Evolutionary conservation across 2,888 invertebrate species (phyloP), one percentile per base, ranked within the genome.

Genomic region (Epirrhoe alternata): DNA sequence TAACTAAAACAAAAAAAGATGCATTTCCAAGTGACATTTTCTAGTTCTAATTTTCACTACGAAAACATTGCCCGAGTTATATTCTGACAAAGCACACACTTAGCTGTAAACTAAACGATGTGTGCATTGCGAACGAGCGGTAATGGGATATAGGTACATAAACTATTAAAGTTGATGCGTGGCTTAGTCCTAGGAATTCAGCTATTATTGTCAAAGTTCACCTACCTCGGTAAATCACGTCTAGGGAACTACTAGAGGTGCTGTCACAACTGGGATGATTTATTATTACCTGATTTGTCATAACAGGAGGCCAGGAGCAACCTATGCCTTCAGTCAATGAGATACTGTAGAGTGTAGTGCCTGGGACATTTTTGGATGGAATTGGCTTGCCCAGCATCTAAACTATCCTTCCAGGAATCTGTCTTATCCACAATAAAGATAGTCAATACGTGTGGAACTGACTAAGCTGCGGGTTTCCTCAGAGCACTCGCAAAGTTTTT

Each of bases 161-260:
- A 14, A 52, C 30, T 38, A 42, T 42, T 42, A 42, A 49, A 35
- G 55, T 5, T 35, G 33, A 51, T n/a, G 31, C 52, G 45, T 31
- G 47, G 35, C 5, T 17, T 31, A 56, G 53, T 68, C 56, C 63
- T 57, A 64, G 53, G 63, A 67, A 64, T 60, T 31, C 52, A 42
- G 56, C 42, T 67, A 67, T 52, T 67, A 60, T 66, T 50, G 58
- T 33, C 55, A 52, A 49, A 24, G 42, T 58, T 58, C 50, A 62
- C 58, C 66, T 66, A 62, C 58, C 51, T 62, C 54, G 62, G 62
- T 62, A 24, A 24, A 54, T 62, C 55, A 62, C 33, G 24, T n/a
- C 47, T 33, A 31, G 30, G 57, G 35, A 35, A 35, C 58, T 24
- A 57, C 47, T 49, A 53, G 14, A 16, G 54, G 38, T 38, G 45